Percentiles rank a stretch among this genome's conserved stretches.
Conservation (phyloP, 2,113 vertebrate genomes). For the Columba livia region DNA sequence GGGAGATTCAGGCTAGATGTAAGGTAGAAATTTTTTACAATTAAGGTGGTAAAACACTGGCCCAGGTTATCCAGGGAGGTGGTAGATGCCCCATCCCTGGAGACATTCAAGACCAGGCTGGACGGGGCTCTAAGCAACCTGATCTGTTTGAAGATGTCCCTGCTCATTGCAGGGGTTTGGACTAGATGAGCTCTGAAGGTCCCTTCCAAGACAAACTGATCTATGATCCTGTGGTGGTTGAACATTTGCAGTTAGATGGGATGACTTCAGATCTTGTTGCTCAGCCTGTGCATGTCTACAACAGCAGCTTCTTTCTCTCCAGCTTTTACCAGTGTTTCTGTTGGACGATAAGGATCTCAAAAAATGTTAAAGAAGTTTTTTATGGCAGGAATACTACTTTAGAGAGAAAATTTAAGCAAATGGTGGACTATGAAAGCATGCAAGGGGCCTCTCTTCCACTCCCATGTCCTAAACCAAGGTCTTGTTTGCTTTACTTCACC, state of each 20-base stretch:
- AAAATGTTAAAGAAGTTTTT: not conserved
- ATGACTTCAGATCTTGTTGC: not conserved
- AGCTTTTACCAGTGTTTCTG: not conserved
- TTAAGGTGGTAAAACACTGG: too few species aligned
- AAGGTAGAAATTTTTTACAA: too few species aligned
- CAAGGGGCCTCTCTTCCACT: not conserved
- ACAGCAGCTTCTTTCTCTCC: not conserved
- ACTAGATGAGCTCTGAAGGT: too few species aligned
- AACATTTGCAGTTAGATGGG: not conserved
- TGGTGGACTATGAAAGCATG: not conserved
- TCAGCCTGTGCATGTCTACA: rapidly evolving
- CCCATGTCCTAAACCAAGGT: not conserved
- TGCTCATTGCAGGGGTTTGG: too few species aligned
- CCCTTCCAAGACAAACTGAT: too few species aligned
- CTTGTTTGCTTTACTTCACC: not conserved
- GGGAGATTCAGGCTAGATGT: too few species aligned
- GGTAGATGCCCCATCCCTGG: too few species aligned
- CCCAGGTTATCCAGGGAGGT: too few species aligned
- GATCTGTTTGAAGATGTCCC: too few species aligned
- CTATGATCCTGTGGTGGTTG: not conserved
- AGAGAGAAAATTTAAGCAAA: not conserved
- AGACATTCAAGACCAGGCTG: too few species aligned
- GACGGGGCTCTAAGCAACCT: too few species aligned
- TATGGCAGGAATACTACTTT: not conserved
- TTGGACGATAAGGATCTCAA: not conserved